phyloP scores from a whole-genome alignment of 2,113 vertebrate genomes.

The Tinamus guttatus region DNA sequence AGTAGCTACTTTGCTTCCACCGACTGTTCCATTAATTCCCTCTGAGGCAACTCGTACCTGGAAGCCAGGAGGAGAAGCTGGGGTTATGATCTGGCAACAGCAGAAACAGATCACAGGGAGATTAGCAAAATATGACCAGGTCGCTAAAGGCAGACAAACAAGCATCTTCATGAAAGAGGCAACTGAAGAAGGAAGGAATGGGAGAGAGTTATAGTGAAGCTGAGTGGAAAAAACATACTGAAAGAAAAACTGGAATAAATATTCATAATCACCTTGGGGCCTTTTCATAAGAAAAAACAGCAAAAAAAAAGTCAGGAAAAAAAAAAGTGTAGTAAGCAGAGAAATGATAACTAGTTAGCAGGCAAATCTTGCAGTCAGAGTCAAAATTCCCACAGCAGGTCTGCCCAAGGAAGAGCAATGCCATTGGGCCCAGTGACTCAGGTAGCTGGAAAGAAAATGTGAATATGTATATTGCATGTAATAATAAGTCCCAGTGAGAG shows the following conservation, averaged over 20 bases:
- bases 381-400: neutral
- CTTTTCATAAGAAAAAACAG: neutral
- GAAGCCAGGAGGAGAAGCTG: conserved; percentile 1
- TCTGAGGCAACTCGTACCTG: conserved; percentile 92
- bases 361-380: neutral
- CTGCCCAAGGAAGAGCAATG: neutral
- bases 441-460: neutral
- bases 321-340: neutral
- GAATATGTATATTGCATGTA: neutral
- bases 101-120: neutral
- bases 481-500: neutral
- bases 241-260: neutral
- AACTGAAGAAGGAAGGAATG: neutral
- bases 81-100: neutral
- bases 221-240: neutral
- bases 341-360: neutral
- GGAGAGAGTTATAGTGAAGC: neutral
- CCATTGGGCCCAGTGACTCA: conserved; percentile 1
- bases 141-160: neutral
- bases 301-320: neutral
- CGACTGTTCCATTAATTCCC: conserved; percentile 95
- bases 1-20: conserved; percentile 87
- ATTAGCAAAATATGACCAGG: neutral
- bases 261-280: neutral
- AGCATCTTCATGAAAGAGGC: neutral